phyloP scores from a whole-genome alignment of 2,888 invertebrate species.

The Girardia tigrina region DNA sequence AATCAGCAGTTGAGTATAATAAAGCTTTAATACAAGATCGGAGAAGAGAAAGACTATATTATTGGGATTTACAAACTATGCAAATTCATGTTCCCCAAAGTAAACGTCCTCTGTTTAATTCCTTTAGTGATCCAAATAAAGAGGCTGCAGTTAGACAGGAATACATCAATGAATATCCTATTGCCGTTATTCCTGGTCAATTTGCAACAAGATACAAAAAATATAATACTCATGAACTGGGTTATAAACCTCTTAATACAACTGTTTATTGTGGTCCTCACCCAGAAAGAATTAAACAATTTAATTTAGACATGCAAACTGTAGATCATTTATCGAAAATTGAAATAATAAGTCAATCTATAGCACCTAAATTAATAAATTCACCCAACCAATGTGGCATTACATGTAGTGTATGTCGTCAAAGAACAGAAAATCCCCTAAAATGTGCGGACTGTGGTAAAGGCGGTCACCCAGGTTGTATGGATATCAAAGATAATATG shows the following conservation, averaged over 20 bases:
- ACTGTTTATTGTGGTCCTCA: conserved; percentile 57
- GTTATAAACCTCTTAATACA: conserved; percentile 81
- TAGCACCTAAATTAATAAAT: background rate
- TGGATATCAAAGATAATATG: conserved; percentile 70
- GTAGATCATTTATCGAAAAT: background rate
- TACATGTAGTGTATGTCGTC: conserved; percentile 32
- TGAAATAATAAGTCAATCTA: background rate
- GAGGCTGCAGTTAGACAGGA: background rate
- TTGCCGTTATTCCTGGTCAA: conserved; percentile 87
- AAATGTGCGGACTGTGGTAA: conserved; percentile 57
- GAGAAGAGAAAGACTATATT: conserved; percentile 30
- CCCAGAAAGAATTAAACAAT: conserved; percentile 2
- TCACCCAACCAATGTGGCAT: background rate
- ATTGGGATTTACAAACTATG: conserved; percentile 36
- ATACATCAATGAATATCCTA: conserved; percentile 60
- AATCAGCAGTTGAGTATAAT: conserved; percentile 33
- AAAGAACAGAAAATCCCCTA: conserved; percentile 54
- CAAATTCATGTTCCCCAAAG: conserved; percentile 33
- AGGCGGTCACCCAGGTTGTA: conserved; percentile 65
- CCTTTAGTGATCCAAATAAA: background rate
- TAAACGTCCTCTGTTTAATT: conserved; percentile 26
- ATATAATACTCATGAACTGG: conserved; percentile 70
- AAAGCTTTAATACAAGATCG: conserved; percentile 27
- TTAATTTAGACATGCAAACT: conserved; percentile 12
- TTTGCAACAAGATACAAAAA: conserved; percentile 71